Evolutionary conservation across 2,888 invertebrate genomes (phyloP), one percentile per base, ranked within the genome.

Genomic region (Eudemis profundana): DNA sequence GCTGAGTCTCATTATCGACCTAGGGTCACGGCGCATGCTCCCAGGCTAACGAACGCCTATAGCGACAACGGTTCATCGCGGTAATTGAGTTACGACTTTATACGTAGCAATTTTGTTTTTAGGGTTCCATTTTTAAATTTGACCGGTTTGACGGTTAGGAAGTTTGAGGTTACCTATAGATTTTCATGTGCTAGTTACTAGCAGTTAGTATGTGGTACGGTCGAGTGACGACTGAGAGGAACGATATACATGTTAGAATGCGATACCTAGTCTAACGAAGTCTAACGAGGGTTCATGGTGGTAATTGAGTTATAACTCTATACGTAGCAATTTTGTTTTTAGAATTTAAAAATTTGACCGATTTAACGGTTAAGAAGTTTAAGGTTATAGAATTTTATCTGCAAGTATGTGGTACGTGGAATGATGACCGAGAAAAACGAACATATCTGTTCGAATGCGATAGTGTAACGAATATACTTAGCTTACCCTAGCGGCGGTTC

Each of bases 71-170:
- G 89, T 90, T 90, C 91, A 89, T 90, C 87, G 82, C 76, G 78
- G 87, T 92, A 92, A 92, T 92, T 91, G 91, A 92, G 91, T 92
- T 92, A 92, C 90, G 89, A 91, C 89, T 90, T 92, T 91, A 89
- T 90, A 90, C 89, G 90, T 89, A 86, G 89, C 89, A 89, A 90
- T 90, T 90, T 90, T 86, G 85, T 88, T 90, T 89, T 60, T 27
- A 53, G 65, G 65, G 65, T 65, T 51, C 65, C 66, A 46, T 54
- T 64, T 62, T 66, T 51, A 10, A 66, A 40, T 50, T 54, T 47
- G n/a, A 19, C 12, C 4, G 23, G 8, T 5, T 23, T 27, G 4
- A 14, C 7, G 14, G 47, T 27, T 21, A 14, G 15, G 17, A 47
- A 21, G 1, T 21, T 47, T 12, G 19, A 17, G 8, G 14, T 40